Percentiles rank a stretch among this genome's conserved stretches.
These are phyloP conservation scores for Neelides sp. DNA, from an alignment of 1,140 invertebrate genomes.

Conservation along the genomic window DNA sequence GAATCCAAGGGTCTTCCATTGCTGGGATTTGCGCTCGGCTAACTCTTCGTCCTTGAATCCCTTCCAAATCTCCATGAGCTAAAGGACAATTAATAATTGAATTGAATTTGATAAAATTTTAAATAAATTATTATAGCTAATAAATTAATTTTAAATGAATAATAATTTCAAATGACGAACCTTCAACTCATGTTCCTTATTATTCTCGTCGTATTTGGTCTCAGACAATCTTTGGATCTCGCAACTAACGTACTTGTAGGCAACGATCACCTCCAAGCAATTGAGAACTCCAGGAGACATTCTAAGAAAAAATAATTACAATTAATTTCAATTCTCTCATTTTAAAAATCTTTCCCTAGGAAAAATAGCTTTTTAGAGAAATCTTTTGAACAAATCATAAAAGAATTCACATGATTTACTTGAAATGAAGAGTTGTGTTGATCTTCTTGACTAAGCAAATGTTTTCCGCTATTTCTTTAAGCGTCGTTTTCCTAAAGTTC, in stretches of 20 bases:
- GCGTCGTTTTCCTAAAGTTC: neutral
- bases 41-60: constrained; percentile 61
- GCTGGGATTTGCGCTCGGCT: constrained; percentile 61
- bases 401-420: neutral
- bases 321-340: neutral
- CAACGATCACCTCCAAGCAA: neutral
- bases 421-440: constrained; percentile 9
- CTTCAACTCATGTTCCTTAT: neutral
- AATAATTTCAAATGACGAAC: neutral
- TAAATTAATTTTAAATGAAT: neutral
- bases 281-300: neutral
- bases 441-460: constrained; percentile 10
- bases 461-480: neutral
- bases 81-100: neutral
- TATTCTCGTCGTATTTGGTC: neutral
- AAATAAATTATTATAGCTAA: neutral
- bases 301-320: constrained; percentile 5
- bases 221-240: neutral
- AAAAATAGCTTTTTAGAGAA: neutral
- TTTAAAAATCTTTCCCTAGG: constrained; percentile 1
- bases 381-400: neutral
- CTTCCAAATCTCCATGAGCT: constrained; percentile 65
- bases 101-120: neutral
- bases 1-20: constrained; percentile 93
- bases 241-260: no score